phyloP scores from a whole-genome alignment of 2,113 vertebrate genomes.

The Eubucco bourcierii region DNA sequence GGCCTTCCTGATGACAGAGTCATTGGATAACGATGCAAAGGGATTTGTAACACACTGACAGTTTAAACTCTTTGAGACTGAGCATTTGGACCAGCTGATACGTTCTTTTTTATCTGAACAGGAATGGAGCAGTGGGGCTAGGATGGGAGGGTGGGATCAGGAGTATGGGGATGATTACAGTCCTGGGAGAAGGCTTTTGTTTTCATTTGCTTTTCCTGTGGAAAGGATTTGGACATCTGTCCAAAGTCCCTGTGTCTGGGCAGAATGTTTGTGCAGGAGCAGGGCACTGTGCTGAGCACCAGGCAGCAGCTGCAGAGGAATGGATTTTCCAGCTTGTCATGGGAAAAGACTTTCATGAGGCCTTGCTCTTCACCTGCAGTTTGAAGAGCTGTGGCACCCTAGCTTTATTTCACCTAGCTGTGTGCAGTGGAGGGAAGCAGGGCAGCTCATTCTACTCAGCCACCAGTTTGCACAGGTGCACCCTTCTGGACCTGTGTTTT shows the following conservation, averaged over 20 bases:
- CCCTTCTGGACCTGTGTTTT: not conserved
- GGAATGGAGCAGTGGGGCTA: not conserved
- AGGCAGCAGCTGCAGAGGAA: not conserved
- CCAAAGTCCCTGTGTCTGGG: not conserved
- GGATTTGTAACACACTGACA: not conserved
- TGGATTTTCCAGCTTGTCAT: not conserved
- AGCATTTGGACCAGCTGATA: not conserved
- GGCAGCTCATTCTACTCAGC: not conserved
- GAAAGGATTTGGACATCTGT: not conserved
- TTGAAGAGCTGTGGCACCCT: slow-evolving; percentile 11
- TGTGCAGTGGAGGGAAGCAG: not conserved
- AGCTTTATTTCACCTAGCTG: not conserved
- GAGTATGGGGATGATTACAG: not conserved
- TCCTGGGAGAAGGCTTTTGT: not conserved
- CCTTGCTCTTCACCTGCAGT: slow-evolving; percentile 38
- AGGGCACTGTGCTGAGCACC: not conserved
- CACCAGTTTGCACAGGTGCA: not conserved
- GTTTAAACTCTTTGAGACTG: not conserved
- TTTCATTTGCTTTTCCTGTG: not conserved
- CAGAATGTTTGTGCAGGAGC: not conserved
- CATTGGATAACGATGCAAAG: not conserved
- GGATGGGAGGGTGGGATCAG: not conserved
- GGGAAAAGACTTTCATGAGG: slow-evolving; percentile 30
- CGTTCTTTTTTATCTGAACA: not conserved
- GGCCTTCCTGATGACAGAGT: not conserved